These are phyloP conservation scores for Lamellibrachia columna DNA, from an alignment of 2,888 invertebrate species.

Conservation along the genomic window DNA sequence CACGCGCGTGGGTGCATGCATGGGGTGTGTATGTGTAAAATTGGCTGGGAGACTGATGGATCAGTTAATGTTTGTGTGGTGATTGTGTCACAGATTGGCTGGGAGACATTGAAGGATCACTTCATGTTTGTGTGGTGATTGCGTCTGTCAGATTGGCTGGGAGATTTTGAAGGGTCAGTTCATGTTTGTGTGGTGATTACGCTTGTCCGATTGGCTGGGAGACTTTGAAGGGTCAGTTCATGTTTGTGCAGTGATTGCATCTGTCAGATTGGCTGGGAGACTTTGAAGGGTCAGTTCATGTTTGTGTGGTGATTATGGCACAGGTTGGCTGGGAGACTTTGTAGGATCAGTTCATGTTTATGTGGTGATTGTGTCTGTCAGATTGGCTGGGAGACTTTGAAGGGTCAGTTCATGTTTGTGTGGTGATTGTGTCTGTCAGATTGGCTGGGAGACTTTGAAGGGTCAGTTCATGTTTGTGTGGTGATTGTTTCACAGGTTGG, in stretches of 20 bases:
- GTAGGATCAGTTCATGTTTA: neutral
- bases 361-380: neutral
- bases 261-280: conserved; percentile 75
- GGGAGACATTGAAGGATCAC: conserved; percentile 76
- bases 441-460: conserved; percentile 85
- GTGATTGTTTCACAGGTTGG: conserved; percentile 60
- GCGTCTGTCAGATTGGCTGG: conserved; percentile 70
- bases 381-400: neutral
- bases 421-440: conserved; percentile 64
- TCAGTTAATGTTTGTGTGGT: neutral
- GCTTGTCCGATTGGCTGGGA: conserved; percentile 73
- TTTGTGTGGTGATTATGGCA: neutral
- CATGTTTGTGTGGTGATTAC: neutral
- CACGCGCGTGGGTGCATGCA: too few relatives aligned
- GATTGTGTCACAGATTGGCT: conserved; percentile 66
- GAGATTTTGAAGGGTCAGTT: conserved; percentile 74
- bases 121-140: neutral
- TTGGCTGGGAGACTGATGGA: too few relatives aligned
- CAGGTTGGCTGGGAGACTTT: neutral
- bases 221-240: conserved; percentile 70
- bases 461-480: neutral
- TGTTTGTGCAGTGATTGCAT: neutral
- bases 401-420: neutral
- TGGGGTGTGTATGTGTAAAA: too few relatives aligned
- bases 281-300: conserved; percentile 69